These are phyloP conservation scores for Ennomos erosarius DNA, from an alignment of 2,888 invertebrate genomes.

Conservation along the genomic window DNA sequence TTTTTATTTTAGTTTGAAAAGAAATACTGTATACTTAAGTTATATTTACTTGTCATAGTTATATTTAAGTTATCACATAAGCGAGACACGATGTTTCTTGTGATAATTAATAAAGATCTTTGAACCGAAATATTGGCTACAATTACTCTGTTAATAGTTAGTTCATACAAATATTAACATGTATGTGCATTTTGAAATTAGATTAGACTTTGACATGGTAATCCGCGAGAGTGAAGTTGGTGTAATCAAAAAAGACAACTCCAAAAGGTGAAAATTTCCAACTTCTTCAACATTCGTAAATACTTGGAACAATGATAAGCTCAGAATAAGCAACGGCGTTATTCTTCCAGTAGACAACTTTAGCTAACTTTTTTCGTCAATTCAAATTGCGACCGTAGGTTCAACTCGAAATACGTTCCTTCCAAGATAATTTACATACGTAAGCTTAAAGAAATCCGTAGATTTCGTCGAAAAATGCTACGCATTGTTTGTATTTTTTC, in stretches of 20 bases:
- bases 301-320: conserved; percentile 29
- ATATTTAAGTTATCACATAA: too few relatives aligned
- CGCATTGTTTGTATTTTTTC: conserved; percentile 32
- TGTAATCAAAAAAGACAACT: conserved; percentile 21
- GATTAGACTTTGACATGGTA: not conserved
- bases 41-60: too few relatives aligned
- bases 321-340: conserved; percentile 27
- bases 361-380: conserved; percentile 37
- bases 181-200: too few relatives aligned
- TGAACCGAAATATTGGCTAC: too few relatives aligned
- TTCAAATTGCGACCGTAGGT: conserved; percentile 43
- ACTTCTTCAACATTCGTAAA: conserved; percentile 25
- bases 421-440: conserved; percentile 46
- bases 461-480: conserved; percentile 35
- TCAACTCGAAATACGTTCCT: conserved; percentile 43
- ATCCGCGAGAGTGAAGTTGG: not conserved
- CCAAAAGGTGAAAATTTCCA: conserved; percentile 10
- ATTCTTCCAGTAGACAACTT: conserved; percentile 24
- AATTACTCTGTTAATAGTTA: too few relatives aligned
- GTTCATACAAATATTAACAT: too few relatives aligned
- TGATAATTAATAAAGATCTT: too few relatives aligned
- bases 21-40: too few relatives aligned
- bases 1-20: too few relatives aligned
- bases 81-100: too few relatives aligned
- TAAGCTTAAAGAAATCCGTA: conserved; percentile 36